Conservation (phyloP, 2,888 invertebrate genomes). For the Sturmia bella region DNA sequence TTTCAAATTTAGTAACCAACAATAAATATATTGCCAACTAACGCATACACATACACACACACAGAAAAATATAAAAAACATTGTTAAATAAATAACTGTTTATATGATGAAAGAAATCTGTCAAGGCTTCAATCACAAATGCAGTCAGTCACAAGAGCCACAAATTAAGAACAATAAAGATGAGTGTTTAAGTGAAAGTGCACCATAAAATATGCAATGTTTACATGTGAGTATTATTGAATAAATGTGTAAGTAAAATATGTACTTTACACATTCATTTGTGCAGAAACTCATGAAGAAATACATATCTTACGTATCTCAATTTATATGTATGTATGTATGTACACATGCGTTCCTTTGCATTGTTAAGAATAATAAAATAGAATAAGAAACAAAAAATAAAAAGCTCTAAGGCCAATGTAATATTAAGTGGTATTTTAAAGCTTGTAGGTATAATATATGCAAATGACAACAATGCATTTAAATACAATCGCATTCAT, state of each 20-base stretch:
- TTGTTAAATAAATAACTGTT: conserved; percentile 11
- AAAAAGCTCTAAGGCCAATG: conserved; percentile 55
- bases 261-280: conserved; percentile 19
- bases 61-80: too few relatives aligned
- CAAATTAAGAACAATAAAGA: conserved; percentile 29
- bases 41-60: conserved; percentile 4
- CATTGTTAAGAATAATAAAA: conserved; percentile 28
- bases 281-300: neutral
- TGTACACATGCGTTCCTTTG: neutral
- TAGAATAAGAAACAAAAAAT: neutral
- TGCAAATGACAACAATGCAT: conserved; percentile 51
- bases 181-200: conserved; percentile 57
- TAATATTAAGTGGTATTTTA: conserved; percentile 51
- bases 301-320: neutral
- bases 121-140: conserved; percentile 35
- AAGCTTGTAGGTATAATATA: conserved; percentile 41
- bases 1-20: neutral
- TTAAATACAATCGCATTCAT: neutral
- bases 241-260: conserved; percentile 15
- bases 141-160: conserved; percentile 10
- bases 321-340: neutral
- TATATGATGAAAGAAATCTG: conserved; percentile 31
- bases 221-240: neutral
- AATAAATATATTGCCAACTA: neutral
- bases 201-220: conserved; percentile 19